Conservation (phyloP, 2,113 vertebrate genomes). For the Oxyura jamaicensis region DNA sequence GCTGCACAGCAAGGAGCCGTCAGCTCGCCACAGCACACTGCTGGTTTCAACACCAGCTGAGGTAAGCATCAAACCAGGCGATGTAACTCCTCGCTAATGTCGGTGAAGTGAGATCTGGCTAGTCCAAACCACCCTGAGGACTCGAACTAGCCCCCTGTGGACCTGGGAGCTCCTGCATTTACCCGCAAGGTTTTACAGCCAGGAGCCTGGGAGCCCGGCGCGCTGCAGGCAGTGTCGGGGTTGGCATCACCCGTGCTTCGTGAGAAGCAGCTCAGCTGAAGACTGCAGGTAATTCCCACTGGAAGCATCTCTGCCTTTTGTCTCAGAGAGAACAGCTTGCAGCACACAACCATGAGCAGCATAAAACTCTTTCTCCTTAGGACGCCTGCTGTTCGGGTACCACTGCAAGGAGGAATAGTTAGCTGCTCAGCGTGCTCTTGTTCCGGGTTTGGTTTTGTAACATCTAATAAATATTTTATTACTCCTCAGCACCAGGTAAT, state of each 20-base stretch:
- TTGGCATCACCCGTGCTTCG: accelerated
- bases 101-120: neutral
- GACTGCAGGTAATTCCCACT: neutral
- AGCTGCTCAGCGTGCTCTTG: slow-evolving; percentile 19
- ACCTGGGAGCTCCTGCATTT: neutral
- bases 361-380: neutral
- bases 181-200: neutral
- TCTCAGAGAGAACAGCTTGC: neutral
- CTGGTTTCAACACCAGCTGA: too few relatives aligned
- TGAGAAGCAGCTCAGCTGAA: neutral
- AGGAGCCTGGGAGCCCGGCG: neutral
- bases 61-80: too few relatives aligned
- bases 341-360: neutral
- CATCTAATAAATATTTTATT: slow-evolving; percentile 70
- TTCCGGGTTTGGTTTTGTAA: slow-evolving; percentile 63
- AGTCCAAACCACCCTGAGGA: too few relatives aligned
- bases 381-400: neutral
- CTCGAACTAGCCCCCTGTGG: neutral
- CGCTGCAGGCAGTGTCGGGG: neutral
- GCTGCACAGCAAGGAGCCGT: too few relatives aligned
- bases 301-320: neutral
- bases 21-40: too few relatives aligned
- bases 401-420: slow-evolving; percentile 16
- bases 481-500: slow-evolving; percentile 43
- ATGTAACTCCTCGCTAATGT: too few relatives aligned